Base-by-base conservation (phyloP, 2,888 invertebrate species). In the Drosophila subquinaria region DNA sequence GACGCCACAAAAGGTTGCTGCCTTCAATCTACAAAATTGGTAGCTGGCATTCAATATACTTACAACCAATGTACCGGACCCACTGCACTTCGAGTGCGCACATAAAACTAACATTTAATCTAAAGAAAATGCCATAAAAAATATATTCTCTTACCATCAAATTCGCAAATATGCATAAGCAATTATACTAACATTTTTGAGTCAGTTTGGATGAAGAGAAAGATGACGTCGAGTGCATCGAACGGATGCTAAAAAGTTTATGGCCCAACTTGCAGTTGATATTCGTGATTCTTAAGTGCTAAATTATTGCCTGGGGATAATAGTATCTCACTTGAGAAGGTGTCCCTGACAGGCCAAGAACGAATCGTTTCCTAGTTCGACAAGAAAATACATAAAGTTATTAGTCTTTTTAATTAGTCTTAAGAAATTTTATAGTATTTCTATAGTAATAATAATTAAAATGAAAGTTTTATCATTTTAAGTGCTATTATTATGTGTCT, bases 1-100 rank as follows among this genome's bases (percentile, higher is more conserved):
- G 84, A 85, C 71, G 78, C 83, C 83, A 83, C 83, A 88, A 77
- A 82, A 81, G 70, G 70, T 69, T 65, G 59, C 67, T 69, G 69
- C 42, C 51, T 67, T 59, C 70, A 79, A 71, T 80, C 62, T 61
- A 73, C 43, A 72, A 79, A 84, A 81, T 76, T 79, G 81, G 62
- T 52, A 67, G 55, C 56, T 13, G 30, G 36, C 47, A 71, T 43
- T 57, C 59, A 56, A 57, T 27, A 27, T 27, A 17, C 1, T 1
- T 17, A 17, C 17, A 17, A 27, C 27, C 27, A 27, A 27, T 27
- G 5, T 20, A 35, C 45, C 15, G 36, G 30, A 38, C 50, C 66
- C 50, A 56, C 66, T 40, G 55, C 70, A 66, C 65, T 74, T 61
- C 30, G 42, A 72, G 60, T 59, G 38, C 23, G 27, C 70, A 65